A percentile compares a stretch with the other conserved stretches of the same genome.
These are phyloP conservation scores for Parotocinclus haroldoi DNA, from an alignment of 2,797 vertebrate species.

Conservation along the genomic window DNA sequence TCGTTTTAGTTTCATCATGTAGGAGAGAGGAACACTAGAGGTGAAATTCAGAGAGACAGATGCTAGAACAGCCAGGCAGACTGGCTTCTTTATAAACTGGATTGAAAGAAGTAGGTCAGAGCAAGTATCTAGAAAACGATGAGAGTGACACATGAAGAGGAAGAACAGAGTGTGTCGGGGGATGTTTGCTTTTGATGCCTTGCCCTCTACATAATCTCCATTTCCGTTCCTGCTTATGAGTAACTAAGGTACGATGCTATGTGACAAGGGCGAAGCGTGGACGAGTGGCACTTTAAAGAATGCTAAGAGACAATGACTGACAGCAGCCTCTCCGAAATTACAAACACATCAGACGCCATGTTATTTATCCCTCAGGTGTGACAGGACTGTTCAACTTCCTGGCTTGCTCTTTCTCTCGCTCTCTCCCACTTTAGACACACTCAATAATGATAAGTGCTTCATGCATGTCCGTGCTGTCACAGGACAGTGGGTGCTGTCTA, in stretches of 20 bases:
- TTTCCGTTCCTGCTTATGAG: constrained; percentile 38
- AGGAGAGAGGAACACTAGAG: constrained; percentile 20
- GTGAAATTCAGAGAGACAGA: constrained; percentile 37
- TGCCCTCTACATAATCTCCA: constrained; percentile 33
- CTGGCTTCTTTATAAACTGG: constrained; percentile 50
- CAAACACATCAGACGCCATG: constrained; percentile 61
- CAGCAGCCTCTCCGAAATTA: constrained; percentile 62
- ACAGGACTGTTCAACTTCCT: constrained; percentile 50
- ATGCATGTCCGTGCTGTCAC: constrained; percentile 13
- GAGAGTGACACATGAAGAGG: constrained; percentile 34
- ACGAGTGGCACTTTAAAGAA: constrained; percentile 45
- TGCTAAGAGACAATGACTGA: constrained; percentile 61
- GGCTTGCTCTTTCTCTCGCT: constrained; percentile 18
- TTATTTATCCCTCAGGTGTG: constrained; percentile 60
- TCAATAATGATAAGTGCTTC: constrained; percentile 35
- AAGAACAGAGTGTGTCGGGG: constrained; percentile 17
- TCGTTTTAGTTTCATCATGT: not conserved
- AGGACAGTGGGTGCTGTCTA: constrained; percentile 65
- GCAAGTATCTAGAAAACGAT: constrained; percentile 42
- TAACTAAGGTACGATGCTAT: constrained; percentile 34
- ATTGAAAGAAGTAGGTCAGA: constrained; percentile 73
- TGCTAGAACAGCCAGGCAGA: constrained; percentile 46
- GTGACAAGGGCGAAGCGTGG: constrained; percentile 32
- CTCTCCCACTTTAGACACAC: not conserved
- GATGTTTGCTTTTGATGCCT: constrained; percentile 7